phyloP scores from a whole-genome alignment of 2,113 vertebrate species.

The Miniopterus natalensis region DNA sequence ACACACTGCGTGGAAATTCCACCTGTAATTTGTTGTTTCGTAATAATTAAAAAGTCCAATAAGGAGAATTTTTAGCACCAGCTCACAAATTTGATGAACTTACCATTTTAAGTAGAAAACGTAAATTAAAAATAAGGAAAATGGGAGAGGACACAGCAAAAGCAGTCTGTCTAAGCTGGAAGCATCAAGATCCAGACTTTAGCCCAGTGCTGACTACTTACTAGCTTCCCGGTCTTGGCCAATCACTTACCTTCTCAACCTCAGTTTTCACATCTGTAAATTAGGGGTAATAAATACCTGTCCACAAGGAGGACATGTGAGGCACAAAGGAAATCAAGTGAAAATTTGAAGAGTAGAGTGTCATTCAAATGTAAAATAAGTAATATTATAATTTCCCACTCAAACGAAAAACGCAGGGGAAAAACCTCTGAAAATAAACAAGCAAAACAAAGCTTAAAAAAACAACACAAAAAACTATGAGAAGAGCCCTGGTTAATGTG shows the following conservation, averaged over 20 bases:
- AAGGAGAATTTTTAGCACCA: conserved; percentile 14
- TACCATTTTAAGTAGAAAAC: background rate
- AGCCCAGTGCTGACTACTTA: background rate
- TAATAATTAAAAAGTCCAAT: background rate
- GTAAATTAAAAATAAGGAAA: background rate
- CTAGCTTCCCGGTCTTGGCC: background rate
- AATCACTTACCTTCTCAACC: background rate
- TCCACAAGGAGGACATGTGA: background rate
- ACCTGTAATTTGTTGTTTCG: background rate
- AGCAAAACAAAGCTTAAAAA: background rate
- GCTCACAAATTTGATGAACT: background rate
- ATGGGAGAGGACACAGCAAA: background rate
- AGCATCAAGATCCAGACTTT: background rate
- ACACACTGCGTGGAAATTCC: background rate
- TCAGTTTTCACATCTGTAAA: background rate
- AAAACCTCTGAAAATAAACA: background rate
- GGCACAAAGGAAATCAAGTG: background rate
- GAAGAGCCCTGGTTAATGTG: background rate
- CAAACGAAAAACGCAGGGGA: conserved; percentile 18
- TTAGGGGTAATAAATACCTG: background rate
- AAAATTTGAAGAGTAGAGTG: background rate
- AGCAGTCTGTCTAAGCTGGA: background rate
- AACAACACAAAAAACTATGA: background rate
- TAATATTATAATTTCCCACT: background rate
- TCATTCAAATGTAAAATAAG: conserved; percentile 17